Evolutionary conservation across 2,888 invertebrate genomes (phyloP).

Genomic region (Portevinia maculata): DNA sequence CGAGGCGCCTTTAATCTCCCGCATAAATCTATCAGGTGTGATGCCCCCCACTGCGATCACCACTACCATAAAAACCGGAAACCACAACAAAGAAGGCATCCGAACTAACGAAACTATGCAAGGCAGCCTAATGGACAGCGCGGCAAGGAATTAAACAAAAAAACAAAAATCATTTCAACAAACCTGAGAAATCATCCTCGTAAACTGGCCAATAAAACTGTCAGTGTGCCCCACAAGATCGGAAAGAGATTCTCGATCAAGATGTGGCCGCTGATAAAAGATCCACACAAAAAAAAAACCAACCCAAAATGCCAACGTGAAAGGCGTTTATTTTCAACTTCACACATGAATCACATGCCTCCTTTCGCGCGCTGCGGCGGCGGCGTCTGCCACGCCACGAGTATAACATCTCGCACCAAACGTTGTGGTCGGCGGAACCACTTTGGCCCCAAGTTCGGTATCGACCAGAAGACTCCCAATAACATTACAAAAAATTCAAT

Average conservation of each 20-base stretch:
- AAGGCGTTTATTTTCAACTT: slow-evolving; percentile 78
- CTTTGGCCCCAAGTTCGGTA: slow-evolving; percentile 18
- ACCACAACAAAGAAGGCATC: slow-evolving; percentile 69
- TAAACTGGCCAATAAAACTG: slow-evolving; percentile 74
- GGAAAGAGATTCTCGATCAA: slow-evolving; percentile 73
- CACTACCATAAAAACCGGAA: slow-evolving; percentile 67
- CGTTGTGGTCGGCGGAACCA: slow-evolving; percentile 58
- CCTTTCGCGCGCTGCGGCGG: slow-evolving; percentile 57
- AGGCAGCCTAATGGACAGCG: slow-evolving; percentile 62
- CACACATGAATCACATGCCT: slow-evolving; percentile 73
- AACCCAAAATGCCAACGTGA: slow-evolving; percentile 76
- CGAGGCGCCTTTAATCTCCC: slow-evolving; percentile 71
- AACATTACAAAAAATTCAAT: slow-evolving; percentile 78
- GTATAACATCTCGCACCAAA: slow-evolving; percentile 69
- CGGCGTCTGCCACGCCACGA: slow-evolving; percentile 3
- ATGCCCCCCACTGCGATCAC: slow-evolving; percentile 67
- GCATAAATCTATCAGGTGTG: slow-evolving; percentile 74
- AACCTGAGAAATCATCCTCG: slow-evolving; percentile 72
- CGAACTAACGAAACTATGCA: slow-evolving; percentile 65
- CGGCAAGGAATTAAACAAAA: slow-evolving; percentile 38
- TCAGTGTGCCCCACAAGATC: slow-evolving; percentile 67
- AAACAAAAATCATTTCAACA: slow-evolving; percentile 46
- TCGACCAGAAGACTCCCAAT: slow-evolving; percentile 38
- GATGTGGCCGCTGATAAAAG: slow-evolving; percentile 71
- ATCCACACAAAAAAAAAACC: slow-evolving; percentile 38